These are phyloP conservation scores for Myanophis thanlyinensis DNA, from an alignment of 2,113 vertebrate species.

Conservation along the genomic window DNA sequence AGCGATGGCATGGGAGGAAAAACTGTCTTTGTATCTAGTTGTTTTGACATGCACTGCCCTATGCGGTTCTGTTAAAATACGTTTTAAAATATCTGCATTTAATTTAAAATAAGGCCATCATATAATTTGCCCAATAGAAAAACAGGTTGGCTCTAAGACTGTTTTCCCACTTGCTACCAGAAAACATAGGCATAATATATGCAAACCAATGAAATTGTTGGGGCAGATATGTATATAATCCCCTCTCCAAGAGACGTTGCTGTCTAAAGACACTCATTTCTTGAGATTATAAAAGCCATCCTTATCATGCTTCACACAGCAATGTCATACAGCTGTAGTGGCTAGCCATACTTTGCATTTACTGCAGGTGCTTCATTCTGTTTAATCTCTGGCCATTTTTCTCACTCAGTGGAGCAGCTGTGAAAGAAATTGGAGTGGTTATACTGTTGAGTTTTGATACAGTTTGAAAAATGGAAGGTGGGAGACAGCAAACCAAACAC, in stretches of 20 bases:
- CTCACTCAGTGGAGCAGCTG: constrained; percentile 62
- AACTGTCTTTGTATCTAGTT: background rate
- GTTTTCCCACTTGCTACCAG: background rate
- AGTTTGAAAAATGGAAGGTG: constrained; percentile 67
- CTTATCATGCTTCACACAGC: constrained; percentile 25
- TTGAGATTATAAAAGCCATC: constrained; percentile 35
- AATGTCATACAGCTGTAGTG: constrained; percentile 43
- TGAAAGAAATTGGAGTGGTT: constrained; percentile 71
- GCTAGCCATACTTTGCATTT: constrained; percentile 54
- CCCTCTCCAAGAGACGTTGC: background rate
- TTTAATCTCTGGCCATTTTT: constrained; percentile 71
- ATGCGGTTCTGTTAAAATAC: background rate
- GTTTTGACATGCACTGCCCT: background rate
- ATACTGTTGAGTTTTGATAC: constrained; percentile 63
- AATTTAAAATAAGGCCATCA: background rate
- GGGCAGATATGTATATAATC: background rate
- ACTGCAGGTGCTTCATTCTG: constrained; percentile 58
- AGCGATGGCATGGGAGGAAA: background rate
- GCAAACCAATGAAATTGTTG: background rate
- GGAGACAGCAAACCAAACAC: constrained; percentile 64
- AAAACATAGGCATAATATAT: background rate
- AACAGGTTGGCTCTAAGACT: background rate
- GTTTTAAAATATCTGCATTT: background rate
- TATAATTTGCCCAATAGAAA: constrained; percentile 2
- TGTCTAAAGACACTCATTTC: constrained; percentile 21